phyloP scores from a whole-genome alignment of 2,888 invertebrate genomes.

The Latrodectus elegans region DNA sequence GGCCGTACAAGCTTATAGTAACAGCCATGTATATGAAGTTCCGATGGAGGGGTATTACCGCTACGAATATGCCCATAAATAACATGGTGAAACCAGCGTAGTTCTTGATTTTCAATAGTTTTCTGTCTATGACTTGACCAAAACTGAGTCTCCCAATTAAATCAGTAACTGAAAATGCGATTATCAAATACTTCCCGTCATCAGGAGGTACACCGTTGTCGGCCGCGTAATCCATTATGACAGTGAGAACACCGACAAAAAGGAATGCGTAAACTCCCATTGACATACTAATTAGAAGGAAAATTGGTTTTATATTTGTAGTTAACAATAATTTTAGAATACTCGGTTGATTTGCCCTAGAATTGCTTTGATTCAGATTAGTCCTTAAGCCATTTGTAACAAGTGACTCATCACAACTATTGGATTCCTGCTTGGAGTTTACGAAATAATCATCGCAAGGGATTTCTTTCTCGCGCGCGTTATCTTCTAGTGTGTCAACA shows the following conservation, averaged over 20 bases:
- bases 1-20: constrained; percentile 19
- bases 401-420: background rate
- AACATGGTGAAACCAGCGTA: constrained; percentile 1
- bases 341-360: background rate
- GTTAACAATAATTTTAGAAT: constrained; percentile 1
- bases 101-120: constrained; percentile 22
- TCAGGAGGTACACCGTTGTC: constrained; percentile 58
- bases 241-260: constrained; percentile 54
- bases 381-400: background rate
- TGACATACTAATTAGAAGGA: constrained; percentile 38
- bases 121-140: constrained; percentile 63
- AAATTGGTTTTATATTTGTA: constrained; percentile 32
- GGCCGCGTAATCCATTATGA: constrained; percentile 66
- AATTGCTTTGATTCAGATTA: background rate
- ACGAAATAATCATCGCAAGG: background rate
- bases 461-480: too few species aligned
- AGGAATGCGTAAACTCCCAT: constrained; percentile 43
- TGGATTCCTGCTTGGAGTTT: background rate
- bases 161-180: constrained; percentile 66
- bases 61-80: constrained; percentile 14
- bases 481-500: too few species aligned
- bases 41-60: constrained; percentile 10
- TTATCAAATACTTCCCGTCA: constrained; percentile 58
- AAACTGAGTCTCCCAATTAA: constrained; percentile 66
- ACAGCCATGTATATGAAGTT: constrained; percentile 29